phyloP scores from a whole-genome alignment of 2,888 invertebrate genomes.

The Tholera decimalis region DNA sequence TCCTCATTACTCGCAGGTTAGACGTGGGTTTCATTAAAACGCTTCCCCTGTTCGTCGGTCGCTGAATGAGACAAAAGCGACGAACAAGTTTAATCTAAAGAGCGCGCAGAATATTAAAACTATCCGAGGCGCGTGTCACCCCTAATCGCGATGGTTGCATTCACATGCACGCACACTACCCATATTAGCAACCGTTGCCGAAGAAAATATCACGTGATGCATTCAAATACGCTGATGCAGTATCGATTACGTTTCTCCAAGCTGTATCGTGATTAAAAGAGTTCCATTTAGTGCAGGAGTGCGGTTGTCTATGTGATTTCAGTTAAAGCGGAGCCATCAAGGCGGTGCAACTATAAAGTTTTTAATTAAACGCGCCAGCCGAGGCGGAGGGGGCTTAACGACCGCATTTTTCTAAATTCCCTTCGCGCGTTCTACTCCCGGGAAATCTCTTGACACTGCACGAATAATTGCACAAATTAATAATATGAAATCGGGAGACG shows the following conservation, averaged over 20 bases:
- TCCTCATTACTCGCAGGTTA: constrained; percentile 55
- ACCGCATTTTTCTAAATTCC: constrained; percentile 87
- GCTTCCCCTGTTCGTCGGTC: constrained; percentile 51
- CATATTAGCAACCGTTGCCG: constrained; percentile 53
- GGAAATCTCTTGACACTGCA: constrained; percentile 84
- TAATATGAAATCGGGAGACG: constrained; percentile 81
- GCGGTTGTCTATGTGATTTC: constrained; percentile 70
- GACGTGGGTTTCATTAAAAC: constrained; percentile 63
- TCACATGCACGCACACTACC: constrained; percentile 60
- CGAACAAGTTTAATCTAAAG: constrained; percentile 66
- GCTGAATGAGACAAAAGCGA: constrained; percentile 63
- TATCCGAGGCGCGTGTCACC: constrained; percentile 63
- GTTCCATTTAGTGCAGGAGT: constrained; percentile 55
- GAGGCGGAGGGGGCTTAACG: constrained; percentile 81
- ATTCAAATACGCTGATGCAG: constrained; percentile 45
- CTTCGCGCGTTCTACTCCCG: constrained; percentile 78
- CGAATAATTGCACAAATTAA: constrained; percentile 88
- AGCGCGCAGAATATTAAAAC: constrained; percentile 71
- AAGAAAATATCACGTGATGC: constrained; percentile 45
- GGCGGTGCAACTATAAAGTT: constrained; percentile 84
- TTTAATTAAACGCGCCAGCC: constrained; percentile 86
- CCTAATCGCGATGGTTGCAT: constrained; percentile 66
- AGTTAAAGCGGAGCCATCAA: constrained; percentile 71
- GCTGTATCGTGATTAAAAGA: constrained; percentile 47
- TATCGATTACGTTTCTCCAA: constrained; percentile 35